Conservation (phyloP, 1,140 invertebrate species). For the Leptopilina clavipes region DNA sequence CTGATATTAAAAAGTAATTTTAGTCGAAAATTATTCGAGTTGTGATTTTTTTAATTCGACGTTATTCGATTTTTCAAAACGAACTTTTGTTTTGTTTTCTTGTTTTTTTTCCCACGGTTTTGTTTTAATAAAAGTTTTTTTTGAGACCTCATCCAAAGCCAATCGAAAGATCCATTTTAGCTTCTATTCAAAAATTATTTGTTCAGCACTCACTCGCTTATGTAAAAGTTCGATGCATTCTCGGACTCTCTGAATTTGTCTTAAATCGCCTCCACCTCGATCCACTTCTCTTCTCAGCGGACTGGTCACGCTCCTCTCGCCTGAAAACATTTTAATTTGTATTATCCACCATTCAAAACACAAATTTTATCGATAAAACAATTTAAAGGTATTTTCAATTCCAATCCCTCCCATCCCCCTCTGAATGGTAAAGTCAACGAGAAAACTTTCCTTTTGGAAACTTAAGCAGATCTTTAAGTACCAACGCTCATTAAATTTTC, state of each 20-base stretch:
- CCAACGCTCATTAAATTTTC: constrained; percentile 24
- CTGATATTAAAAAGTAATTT: too few relatives aligned
- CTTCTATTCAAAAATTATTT: constrained; percentile 13
- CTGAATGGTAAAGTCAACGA: neutral
- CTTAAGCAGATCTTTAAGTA: constrained; percentile 20
- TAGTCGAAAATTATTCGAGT: too few relatives aligned
- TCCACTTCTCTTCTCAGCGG: constrained; percentile 59
- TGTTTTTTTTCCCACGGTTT: neutral
- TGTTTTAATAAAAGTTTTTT: neutral
- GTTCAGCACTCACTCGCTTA: constrained; percentile 61
- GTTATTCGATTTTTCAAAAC: too few relatives aligned
- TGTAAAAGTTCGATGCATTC: constrained; percentile 61
- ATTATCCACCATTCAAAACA: constrained; percentile 16
- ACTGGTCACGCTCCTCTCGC: constrained; percentile 59
- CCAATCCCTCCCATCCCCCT: neutral
- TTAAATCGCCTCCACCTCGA: constrained; percentile 52
- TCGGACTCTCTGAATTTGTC: constrained; percentile 52
- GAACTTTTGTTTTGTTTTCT: neutral
- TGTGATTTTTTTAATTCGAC: too few relatives aligned
- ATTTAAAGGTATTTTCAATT: neutral
- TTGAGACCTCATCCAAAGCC: neutral
- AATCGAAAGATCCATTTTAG: constrained; percentile 8
- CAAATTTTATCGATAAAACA: neutral
- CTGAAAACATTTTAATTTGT: constrained; percentile 48
- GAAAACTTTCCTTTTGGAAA: neutral